These are phyloP conservation scores for Lasioglossum oenotherae DNA, from an alignment of 2,888 invertebrate genomes.

Conservation along the genomic window DNA sequence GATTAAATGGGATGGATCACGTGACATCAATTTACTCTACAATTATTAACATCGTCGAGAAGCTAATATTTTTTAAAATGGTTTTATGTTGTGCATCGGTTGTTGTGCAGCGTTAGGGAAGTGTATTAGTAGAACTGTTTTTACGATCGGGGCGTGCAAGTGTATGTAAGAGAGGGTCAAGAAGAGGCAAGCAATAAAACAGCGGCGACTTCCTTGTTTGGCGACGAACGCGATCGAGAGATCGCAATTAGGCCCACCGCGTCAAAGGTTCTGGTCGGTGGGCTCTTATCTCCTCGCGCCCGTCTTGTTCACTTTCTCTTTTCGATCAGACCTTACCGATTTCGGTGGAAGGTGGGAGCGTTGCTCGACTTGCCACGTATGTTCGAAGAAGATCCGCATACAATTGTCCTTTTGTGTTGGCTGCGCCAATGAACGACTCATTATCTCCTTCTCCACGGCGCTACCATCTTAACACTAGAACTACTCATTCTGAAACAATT, in stretches of 20 bases:
- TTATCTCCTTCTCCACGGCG: neutral
- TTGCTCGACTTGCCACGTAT: constrained; percentile 40
- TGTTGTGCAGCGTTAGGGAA: constrained; percentile 3
- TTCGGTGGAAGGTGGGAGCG: constrained; percentile 60
- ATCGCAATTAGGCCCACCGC: constrained; percentile 76
- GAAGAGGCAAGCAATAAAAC: constrained; percentile 66
- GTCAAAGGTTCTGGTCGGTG: constrained; percentile 73
- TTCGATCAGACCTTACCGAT: constrained; percentile 65
- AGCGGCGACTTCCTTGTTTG: constrained; percentile 75
- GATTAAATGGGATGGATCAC: no score
- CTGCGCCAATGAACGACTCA: neutral
- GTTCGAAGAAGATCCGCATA: constrained; percentile 33
- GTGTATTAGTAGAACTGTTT: constrained; percentile 32
- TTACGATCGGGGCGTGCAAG: constrained; percentile 43
- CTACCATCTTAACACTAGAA: neutral
- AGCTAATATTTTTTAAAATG: neutral
- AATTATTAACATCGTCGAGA: neutral
- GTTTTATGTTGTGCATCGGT: neutral
- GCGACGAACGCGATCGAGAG: constrained; percentile 69
- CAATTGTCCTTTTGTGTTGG: constrained; percentile 11
- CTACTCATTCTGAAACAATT: neutral
- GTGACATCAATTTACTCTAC: no score
- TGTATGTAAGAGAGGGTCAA: constrained; percentile 49
- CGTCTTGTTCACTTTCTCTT: constrained; percentile 68
- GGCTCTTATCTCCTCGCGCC: constrained; percentile 63